Conservation (phyloP, 1,140 invertebrate species). For the Ylistrum balloti region DNA sequence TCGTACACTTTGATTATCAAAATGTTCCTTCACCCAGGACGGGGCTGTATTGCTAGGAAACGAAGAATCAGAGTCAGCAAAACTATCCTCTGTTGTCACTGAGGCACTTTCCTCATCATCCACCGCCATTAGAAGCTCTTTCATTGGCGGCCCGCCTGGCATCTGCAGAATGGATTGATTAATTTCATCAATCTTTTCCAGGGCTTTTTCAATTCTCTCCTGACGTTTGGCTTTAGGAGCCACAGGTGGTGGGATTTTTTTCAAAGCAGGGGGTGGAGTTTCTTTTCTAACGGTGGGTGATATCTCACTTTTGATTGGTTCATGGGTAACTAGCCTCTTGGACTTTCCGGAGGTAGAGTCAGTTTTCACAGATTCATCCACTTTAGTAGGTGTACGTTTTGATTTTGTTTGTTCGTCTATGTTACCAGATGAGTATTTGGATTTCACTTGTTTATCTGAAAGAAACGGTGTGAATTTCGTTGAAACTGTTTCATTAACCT, state of each 20-base stretch:
- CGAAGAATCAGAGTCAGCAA: neutral
- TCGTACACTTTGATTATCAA: neutral
- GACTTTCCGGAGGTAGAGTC: neutral
- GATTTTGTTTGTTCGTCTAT: neutral
- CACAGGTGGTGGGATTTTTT: neutral
- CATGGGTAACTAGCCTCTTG: neutral
- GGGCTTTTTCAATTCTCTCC: neutral
- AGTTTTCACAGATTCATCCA: neutral
- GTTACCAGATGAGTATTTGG: neutral
- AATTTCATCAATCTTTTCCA: neutral
- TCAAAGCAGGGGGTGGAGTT: neutral
- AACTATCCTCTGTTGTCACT: neutral
- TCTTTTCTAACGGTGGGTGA: neutral
- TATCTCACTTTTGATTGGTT: slow-evolving; percentile 1
- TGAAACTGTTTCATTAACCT: neutral
- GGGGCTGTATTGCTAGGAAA: neutral
- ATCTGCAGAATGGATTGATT: neutral
- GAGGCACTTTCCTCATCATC: neutral
- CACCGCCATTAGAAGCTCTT: neutral
- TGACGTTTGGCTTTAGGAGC: neutral
- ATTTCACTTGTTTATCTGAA: neutral
- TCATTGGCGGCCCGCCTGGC: neutral
- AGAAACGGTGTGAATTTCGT: neutral
- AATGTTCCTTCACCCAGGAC: neutral
- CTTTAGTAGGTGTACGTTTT: neutral